Evolutionary conservation across 2,888 invertebrate genomes (phyloP), one percentile per base, ranked within the genome.

Genomic region (Sinelater perroti): DNA sequence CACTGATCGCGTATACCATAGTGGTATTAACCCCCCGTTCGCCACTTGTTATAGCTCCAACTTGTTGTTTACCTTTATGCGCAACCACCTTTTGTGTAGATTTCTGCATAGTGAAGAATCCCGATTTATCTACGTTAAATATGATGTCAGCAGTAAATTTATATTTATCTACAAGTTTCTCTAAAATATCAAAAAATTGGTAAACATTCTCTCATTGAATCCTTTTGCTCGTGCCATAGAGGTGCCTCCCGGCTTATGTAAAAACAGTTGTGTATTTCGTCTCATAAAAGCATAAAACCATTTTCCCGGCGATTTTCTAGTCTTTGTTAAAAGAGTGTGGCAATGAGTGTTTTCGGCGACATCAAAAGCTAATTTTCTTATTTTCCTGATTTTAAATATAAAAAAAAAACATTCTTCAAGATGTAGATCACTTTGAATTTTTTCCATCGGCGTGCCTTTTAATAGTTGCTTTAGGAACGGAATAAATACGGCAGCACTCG

Each of bases 11-110:
- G 45, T 63, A 63, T 8, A 66, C 65, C 11, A 64, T 10, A n/a
- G 63, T 65, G 8, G 65, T 67, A 38, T 66, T 65, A 2, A 66
- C 46, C n/a, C 66, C 66, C 50, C 65, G 35, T 45, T 67, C 64
- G 8, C 57, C 65, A 40, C 63, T 66, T 7, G 64, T 26, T 7
- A 60, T 16, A 16, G 10, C 7, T 8, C 61, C 60, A 7, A 61
- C 59, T 47, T 63, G 58, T 31, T 56, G 49, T 40, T 65, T 65
- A 21, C 61, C 62, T 20, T 38, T 38, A 2, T 21, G 1, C 11
- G 11, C 38, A 11, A 38, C 7, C 10, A 38, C 11, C 42, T 62
- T 56, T 36, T 30, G 38, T 38, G 11, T 6, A 26, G 36, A 58
- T 55, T 40, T 51, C 46, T 62, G 61, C 3, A 61, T 52, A 20